Conservation (phyloP, 2,113 vertebrate genomes). For the Anolis carolinensis region DNA sequence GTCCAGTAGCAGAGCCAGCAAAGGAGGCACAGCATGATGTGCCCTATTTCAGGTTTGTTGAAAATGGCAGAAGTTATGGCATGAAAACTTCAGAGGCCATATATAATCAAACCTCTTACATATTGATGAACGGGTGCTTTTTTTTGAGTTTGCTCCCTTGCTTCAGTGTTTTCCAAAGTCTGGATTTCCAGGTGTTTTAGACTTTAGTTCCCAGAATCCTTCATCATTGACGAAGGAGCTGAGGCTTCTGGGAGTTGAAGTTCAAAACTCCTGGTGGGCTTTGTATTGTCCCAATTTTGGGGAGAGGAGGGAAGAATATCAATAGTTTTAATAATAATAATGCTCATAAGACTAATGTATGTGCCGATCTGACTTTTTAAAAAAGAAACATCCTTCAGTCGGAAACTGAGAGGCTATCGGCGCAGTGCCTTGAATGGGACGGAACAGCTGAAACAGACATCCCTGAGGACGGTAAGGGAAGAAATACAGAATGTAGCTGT, state of each 20-base stretch:
- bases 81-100: too few species aligned
- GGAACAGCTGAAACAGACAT: slow-evolving; percentile 82
- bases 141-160: too few species aligned
- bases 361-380: fast-evolving
- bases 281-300: background rate
- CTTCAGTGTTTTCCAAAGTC: too few species aligned
- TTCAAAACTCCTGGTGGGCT: too few species aligned
- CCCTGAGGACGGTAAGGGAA: slow-evolving; percentile 89
- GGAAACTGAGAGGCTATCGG: slow-evolving; percentile 79
- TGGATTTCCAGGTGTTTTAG: too few species aligned
- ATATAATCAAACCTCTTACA: too few species aligned
- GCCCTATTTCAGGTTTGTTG: slow-evolving; percentile 77
- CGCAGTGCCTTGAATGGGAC: slow-evolving; percentile 82
- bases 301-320: background rate
- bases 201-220: too few species aligned
- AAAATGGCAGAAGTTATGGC: background rate
- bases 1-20: background rate
- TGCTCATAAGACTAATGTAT: background rate
- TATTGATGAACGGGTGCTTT: too few species aligned
- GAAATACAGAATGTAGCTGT: background rate
- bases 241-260: too few species aligned
- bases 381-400: slow-evolving; percentile 78
- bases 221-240: too few species aligned
- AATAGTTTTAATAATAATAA: background rate
- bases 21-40: slow-evolving; percentile 70